Evolutionary conservation across 2,113 vertebrate genomes (phyloP).

Genomic region (Ciconia maguari): DNA sequence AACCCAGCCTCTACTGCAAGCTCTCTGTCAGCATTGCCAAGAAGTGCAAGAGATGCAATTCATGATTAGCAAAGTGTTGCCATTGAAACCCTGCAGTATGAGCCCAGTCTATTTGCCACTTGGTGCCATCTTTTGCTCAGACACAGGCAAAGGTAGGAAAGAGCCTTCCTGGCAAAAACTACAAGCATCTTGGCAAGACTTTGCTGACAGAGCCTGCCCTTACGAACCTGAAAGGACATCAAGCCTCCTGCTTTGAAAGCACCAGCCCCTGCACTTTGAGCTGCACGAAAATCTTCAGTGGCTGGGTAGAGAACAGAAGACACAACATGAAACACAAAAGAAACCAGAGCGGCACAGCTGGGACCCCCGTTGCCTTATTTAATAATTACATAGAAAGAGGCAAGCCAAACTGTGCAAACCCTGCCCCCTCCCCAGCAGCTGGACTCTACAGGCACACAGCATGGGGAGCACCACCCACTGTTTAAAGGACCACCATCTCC

Average conservation of each 20-base stretch:
- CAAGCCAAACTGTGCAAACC: not conserved
- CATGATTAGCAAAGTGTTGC: not conserved
- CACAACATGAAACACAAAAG: not conserved
- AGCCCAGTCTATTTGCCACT: not conserved
- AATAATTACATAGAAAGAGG: not conserved
- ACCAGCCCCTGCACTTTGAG: not conserved
- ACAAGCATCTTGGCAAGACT: not conserved
- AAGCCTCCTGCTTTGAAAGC: not conserved
- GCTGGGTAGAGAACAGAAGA: not conserved
- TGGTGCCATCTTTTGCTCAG: not conserved
- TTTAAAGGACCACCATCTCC: not conserved
- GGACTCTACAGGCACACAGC: not conserved
- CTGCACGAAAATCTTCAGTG: not conserved
- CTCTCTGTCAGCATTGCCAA: not conserved
- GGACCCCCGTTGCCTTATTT: not conserved
- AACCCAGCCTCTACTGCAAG: not conserved
- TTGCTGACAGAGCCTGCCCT: conserved; percentile 7
- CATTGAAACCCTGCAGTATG: not conserved
- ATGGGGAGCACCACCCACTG: not conserved
- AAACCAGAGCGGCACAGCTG: not conserved
- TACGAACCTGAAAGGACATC: not conserved
- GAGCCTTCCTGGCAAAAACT: not conserved
- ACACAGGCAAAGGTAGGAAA: not conserved
- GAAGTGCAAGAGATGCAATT: not conserved
- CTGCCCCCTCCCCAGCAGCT: not conserved